Evolutionary conservation across 2,113 vertebrate genomes (phyloP).

Genomic region (Ceyx melanurus): DNA sequence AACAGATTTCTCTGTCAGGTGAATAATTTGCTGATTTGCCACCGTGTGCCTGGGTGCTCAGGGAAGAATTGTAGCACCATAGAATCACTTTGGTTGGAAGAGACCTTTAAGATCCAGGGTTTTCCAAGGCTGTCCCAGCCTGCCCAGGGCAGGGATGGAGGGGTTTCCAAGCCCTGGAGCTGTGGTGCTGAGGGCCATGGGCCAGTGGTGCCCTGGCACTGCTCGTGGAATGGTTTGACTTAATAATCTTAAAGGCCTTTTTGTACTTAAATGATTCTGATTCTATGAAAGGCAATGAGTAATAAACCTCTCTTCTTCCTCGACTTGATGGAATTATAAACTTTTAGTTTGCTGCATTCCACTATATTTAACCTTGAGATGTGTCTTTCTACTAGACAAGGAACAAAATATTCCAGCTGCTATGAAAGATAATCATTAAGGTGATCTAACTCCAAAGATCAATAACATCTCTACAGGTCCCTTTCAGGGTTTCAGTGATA

Average conservation of each 20-base stretch:
- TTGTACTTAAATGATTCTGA: background rate
- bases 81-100: too few relatives aligned
- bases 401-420: constrained; percentile 47
- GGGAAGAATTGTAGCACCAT: background rate
- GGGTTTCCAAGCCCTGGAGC: background rate
- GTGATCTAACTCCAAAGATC: constrained; percentile 59
- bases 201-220: background rate
- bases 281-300: background rate
- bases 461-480: constrained; percentile 43
- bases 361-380: constrained; percentile 47
- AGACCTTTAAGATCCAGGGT: too few relatives aligned
- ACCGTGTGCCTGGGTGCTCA: accelerated
- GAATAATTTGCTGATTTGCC: background rate
- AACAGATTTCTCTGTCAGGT: background rate
- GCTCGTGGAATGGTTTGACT: background rate
- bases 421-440: constrained; percentile 51
- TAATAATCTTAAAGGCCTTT: background rate
- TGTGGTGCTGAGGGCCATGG: background rate
- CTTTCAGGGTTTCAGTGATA: constrained; percentile 28
- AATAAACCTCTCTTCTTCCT: background rate
- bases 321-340: background rate
- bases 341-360: background rate
- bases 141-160: background rate
- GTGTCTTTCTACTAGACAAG: background rate
- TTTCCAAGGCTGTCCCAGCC: background rate